Base-by-base conservation (phyloP, 2,888 invertebrate species). In the Tetragnatha montana region DNA sequence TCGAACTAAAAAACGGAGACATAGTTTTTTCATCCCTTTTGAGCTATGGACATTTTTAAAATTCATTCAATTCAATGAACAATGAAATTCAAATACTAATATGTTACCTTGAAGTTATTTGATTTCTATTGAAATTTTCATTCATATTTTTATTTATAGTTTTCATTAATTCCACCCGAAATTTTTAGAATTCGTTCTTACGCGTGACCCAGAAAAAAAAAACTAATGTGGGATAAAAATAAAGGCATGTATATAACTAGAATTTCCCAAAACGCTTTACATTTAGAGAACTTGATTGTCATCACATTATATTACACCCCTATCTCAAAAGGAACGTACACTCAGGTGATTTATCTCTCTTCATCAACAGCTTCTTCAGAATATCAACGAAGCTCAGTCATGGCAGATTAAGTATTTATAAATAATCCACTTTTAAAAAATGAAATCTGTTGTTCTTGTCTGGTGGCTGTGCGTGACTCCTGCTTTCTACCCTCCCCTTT, bases 401-500 rank as follows among this genome's bases (percentile, higher is more conserved):
- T 17, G 69, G 81, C 12, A 69, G 73, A 81, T 81, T 51, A 71
- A 71, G 17, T 50, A 50, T 73, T 17, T n/a, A 73, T 81, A 78
- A 60, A 81, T 81, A 73, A 50, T 21, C 47, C 50, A 50, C 51
- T 81, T 81, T 49, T 81, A 51, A 50, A n/a, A 35, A 73, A 73
- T 51, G 73, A 81, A 75, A 75, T 75, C 49, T 60, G 12, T 51
- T 78, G 78, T 78, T 81, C 71, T 71, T 81, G 81, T 73, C 81
- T 51, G 50, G 51, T 73, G 51, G 81, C 81, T 22, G 50, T 81
- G 81, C 73, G 51, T 81, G 71, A 50, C 81, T 14, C 60, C 60
- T 60, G 60, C 17, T 60, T 60, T 17, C 4, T 8, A 17, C 60
- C 17, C 51, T 14, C 22, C 60, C 22, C 19, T 50, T 76, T 21